Conservation (phyloP, 2,113 vertebrate species). For the Phrynosoma platyrhinos region DNA sequence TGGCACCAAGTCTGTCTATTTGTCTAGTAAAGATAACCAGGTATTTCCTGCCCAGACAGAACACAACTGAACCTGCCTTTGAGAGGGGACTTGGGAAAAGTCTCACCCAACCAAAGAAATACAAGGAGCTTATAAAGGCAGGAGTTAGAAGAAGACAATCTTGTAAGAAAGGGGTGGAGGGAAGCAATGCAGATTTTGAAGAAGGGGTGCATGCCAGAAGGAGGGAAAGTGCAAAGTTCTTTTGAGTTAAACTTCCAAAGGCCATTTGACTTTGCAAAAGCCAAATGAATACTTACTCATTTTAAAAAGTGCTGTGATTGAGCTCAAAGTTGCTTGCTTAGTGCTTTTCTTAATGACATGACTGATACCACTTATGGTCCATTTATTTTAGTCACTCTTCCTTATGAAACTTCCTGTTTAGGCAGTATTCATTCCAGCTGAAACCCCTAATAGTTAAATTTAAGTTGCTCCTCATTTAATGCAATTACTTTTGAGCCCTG, state of each 20-base stretch:
- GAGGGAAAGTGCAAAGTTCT: neutral
- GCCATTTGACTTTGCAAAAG: constrained; percentile 34
- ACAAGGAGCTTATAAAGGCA: constrained; percentile 46
- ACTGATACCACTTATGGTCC: constrained; percentile 17
- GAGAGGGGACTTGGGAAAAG: constrained; percentile 54
- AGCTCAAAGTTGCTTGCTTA: constrained; percentile 12
- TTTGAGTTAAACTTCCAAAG: constrained; percentile 10
- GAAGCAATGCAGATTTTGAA: constrained; percentile 30
- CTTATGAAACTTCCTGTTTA: constrained; percentile 21
- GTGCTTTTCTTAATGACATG: constrained; percentile 4
- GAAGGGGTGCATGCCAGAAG: neutral
- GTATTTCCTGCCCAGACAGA: constrained; percentile 43
- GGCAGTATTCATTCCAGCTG: neutral
- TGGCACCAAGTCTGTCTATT: constrained; percentile 42
- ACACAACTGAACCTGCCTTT: constrained; percentile 29
- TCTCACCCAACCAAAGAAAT: constrained; percentile 35
- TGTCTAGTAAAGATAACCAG: constrained; percentile 44
- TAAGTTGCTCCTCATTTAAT: neutral
- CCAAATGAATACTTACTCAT: neutral
- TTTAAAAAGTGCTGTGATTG: constrained; percentile 6
- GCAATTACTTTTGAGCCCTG: neutral
- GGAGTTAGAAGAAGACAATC: constrained; percentile 33
- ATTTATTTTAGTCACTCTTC: constrained; percentile 7
- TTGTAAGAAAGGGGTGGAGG: constrained; percentile 8
- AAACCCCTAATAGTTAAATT: neutral